Evolutionary conservation across 2,797 vertebrate species (phyloP).

Genomic region (Coendou prehensilis): DNA sequence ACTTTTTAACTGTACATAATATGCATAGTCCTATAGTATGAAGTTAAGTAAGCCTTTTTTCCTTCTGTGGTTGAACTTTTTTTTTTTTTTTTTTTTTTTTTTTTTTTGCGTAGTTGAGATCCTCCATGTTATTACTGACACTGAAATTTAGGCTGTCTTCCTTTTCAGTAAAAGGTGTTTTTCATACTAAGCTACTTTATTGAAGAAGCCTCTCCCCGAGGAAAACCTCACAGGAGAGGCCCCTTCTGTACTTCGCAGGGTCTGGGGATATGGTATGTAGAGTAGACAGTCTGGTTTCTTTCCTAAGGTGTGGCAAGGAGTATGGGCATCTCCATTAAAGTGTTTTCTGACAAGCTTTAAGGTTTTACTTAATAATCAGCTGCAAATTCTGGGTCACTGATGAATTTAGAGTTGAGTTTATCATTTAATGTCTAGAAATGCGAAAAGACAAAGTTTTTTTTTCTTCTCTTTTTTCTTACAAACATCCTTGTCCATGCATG

Average conservation of each 20-base stretch:
- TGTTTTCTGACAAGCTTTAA: slow-evolving; percentile 28
- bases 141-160: slow-evolving; percentile 45
- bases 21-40: background rate
- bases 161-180: slow-evolving; percentile 34
- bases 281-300: slow-evolving; percentile 45
- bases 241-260: slow-evolving; percentile 3
- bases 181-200: background rate
- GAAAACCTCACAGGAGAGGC: background rate
- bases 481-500: background rate
- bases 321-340: background rate
- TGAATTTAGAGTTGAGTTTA: slow-evolving; percentile 52
- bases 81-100: background rate
- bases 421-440: slow-evolving; percentile 7
- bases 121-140: background rate
- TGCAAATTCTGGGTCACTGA: background rate
- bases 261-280: background rate
- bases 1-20: background rate
- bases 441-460: background rate
- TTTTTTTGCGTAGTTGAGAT: background rate
- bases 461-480: background rate
- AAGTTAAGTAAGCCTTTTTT: background rate
- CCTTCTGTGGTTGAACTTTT: background rate
- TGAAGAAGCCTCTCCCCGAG: background rate
- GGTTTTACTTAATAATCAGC: slow-evolving; percentile 26
- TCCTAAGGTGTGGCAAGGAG: background rate